Evolutionary conservation across 1,140 invertebrate genomes (phyloP), one percentile per base, ranked within the genome.

Genomic region (Andricus grossulariae): DNA sequence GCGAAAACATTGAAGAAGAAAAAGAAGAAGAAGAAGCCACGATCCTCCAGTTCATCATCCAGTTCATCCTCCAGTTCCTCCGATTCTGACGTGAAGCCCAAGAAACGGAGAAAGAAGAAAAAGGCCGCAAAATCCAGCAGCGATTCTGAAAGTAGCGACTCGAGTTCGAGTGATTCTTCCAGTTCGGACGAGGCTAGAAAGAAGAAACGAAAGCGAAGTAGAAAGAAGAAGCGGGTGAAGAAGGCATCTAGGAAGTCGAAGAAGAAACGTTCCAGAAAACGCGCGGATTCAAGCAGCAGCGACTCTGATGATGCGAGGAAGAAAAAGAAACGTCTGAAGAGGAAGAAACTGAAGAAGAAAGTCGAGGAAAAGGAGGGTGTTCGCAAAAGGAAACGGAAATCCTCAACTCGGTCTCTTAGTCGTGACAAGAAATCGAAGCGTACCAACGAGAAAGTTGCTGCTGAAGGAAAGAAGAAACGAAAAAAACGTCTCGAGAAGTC

Each of bases 221-320:
- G 73, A n/a, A 88, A 83, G 51, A 87, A 84, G 11, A 89, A 85
- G 49, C 84, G 84, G n/a, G 84, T 84, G n/a, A 88, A 82, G 66
- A 83, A 84, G 45, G 78, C 79, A 0, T 73, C 78, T 0, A 88
- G 87, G 75, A 75, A 85, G 51, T 57, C 84, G 66, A 79, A 87
- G 52, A 83, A 89, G 82, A 84, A 90, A 78, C 76, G 79, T 1
- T 83, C 10, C 76, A 83, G 73, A 84, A 85, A 32, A 74, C 84
- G 75, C 81, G 73, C 81, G 11, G 87, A 88, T 11, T 90, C 90
- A 0, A 90, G 86, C 13, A 89, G 85, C 54, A 89, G 86, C n/a
- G 88, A 90, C 13, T 87, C 85, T 0, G 88, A 88, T 13, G 74
- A 80, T 10, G 71, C 71, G 11, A 19, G 32, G 0, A 82, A 71